These are phyloP conservation scores for Desmodus rotundus DNA, from an alignment of 2,113 vertebrate genomes.

Conservation along the genomic window DNA sequence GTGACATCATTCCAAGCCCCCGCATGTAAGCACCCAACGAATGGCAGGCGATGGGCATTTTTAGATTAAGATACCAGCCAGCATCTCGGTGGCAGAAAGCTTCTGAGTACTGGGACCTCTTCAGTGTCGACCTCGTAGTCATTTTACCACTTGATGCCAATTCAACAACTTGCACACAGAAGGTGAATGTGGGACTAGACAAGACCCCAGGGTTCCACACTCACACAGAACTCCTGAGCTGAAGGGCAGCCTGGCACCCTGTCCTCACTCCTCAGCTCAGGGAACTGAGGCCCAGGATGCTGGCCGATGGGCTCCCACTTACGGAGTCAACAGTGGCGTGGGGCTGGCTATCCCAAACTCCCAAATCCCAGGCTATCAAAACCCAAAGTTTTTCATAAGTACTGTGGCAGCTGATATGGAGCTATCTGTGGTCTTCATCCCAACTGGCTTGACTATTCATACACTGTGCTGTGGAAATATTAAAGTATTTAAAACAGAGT, in stretches of 20 bases:
- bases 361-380: neutral
- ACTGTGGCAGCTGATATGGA: neutral
- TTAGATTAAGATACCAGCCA: neutral
- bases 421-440: neutral
- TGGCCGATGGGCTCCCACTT: too few relatives aligned
- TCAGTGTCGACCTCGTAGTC: neutral
- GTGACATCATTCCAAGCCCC: too few relatives aligned
- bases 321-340: fast-evolving
- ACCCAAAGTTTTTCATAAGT: neutral
- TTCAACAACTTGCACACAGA: neutral
- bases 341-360: neutral
- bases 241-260: neutral
- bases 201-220: fast-evolving
- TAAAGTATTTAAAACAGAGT: neutral
- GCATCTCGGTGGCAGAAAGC: neutral
- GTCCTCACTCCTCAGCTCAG: neutral
- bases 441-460: neutral
- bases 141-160: neutral
- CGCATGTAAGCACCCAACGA: fast-evolving
- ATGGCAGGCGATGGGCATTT: neutral
- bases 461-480: neutral
- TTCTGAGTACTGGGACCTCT: neutral
- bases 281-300: neutral
- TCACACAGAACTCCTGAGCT: neutral
- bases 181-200: too few relatives aligned